These are phyloP conservation scores for Gallinago jamesoni DNA, from an alignment of 2,113 vertebrate species.

Conservation along the genomic window DNA sequence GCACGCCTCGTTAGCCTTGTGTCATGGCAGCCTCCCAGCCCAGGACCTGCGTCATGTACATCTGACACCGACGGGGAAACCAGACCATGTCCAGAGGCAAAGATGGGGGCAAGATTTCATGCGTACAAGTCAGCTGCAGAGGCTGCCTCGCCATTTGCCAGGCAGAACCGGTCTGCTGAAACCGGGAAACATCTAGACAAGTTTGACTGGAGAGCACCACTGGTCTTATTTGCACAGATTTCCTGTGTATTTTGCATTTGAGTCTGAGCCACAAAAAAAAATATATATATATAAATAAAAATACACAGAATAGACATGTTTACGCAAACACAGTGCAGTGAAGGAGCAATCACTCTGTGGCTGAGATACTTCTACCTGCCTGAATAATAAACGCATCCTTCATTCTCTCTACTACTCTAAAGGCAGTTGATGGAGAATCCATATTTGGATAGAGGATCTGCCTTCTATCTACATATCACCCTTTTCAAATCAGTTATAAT, in stretches of 20 bases:
- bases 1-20: background rate
- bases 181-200: background rate
- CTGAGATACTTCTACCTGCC: background rate
- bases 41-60: background rate
- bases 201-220: background rate
- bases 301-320: background rate
- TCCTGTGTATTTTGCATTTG: background rate
- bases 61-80: background rate
- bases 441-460: background rate
- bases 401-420: background rate
- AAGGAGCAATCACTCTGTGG: background rate
- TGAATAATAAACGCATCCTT: background rate
- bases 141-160: accelerated
- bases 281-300: background rate
- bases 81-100: background rate
- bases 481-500: background rate
- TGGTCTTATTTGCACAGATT: background rate
- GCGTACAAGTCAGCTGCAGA: background rate
- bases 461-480: background rate
- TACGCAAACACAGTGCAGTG: background rate
- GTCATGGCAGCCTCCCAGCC: background rate
- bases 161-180: background rate
- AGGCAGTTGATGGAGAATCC: background rate
- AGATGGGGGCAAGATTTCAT: background rate
- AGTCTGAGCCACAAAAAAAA: background rate